These are phyloP conservation scores for Syngnathus typhle DNA, from an alignment of 2,113 vertebrate species.

Conservation along the genomic window DNA sequence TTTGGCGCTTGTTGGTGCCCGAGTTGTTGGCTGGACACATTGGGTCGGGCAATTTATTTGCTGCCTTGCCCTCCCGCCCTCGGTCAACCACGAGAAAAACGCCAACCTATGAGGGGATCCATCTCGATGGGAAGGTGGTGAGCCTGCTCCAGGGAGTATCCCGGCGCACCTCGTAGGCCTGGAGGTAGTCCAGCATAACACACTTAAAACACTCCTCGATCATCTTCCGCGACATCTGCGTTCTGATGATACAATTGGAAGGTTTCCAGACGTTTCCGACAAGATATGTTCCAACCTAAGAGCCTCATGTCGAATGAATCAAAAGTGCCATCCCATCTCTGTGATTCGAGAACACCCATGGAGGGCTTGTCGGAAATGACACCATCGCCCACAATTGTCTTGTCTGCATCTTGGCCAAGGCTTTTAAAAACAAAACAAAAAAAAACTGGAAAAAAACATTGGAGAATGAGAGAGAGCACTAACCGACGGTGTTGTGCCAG, in stretches of 20 bases:
- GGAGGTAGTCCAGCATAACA: not conserved
- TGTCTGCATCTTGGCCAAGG: no score
- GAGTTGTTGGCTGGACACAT: conserved; percentile 85
- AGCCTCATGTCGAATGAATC: no score
- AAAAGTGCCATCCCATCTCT: no score
- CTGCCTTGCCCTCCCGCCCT: not conserved
- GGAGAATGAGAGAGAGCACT: conserved; percentile 36
- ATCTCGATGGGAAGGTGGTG: conserved; percentile 78
- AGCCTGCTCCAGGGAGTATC: conserved; percentile 75
- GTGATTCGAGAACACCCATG: no score
- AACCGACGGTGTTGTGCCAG: conserved; percentile 99
- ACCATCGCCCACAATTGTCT: no score
- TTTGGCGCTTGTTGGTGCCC: conserved; percentile 94
- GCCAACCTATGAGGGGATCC: conserved; percentile 76
- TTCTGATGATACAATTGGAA: not conserved
- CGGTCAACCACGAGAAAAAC: not conserved
- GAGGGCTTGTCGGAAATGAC: no score
- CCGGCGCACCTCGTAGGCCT: conserved; percentile 75
- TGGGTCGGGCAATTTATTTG: not conserved
- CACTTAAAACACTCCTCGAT: not conserved
- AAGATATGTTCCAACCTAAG: no score
- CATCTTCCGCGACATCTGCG: not conserved
- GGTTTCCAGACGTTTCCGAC: no score
- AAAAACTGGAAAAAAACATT: no score
- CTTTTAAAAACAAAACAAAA: no score